These are phyloP conservation scores for Busseola fusca DNA, from an alignment of 2,888 invertebrate species.

Conservation along the genomic window DNA sequence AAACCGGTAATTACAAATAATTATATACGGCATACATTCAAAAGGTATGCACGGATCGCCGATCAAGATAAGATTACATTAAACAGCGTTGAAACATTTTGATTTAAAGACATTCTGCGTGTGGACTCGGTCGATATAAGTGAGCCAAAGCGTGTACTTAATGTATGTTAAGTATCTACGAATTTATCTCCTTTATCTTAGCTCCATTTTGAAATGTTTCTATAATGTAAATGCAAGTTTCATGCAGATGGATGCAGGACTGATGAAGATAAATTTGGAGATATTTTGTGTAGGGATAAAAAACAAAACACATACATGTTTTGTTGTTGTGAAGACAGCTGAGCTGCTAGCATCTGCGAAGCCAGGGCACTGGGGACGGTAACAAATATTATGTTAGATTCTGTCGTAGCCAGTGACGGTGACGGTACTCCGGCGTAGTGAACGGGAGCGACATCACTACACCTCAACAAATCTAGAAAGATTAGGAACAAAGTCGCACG, in stretches of 20 bases:
- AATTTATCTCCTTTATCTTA: constrained; percentile 77
- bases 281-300: constrained; percentile 76
- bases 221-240: constrained; percentile 33
- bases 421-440: constrained; percentile 62
- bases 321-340: constrained; percentile 97
- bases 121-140: constrained; percentile 77
- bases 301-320: constrained; percentile 95
- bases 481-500: constrained; percentile 78
- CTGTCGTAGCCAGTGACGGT: constrained; percentile 72
- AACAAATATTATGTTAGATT: constrained; percentile 86
- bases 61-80: constrained; percentile 87
- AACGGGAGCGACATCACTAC: constrained; percentile 64
- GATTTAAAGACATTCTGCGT: constrained; percentile 87
- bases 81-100: constrained; percentile 88
- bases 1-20: constrained; percentile 87
- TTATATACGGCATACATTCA: constrained; percentile 86
- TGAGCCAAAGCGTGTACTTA: constrained; percentile 85
- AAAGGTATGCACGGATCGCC: constrained; percentile 84
- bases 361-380: constrained; percentile 97
- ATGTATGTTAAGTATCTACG: constrained; percentile 83
- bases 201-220: constrained; percentile 48
- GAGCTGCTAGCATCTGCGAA: constrained; percentile 98
- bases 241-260: constrained; percentile 41
- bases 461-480: constrained; percentile 56
- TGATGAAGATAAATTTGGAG: constrained; percentile 74